Percentiles rank a stretch among this genome's conserved stretches.
phyloP scores from a whole-genome alignment of 2,113 vertebrate genomes.

The Phylloscopus trochiloides region DNA sequence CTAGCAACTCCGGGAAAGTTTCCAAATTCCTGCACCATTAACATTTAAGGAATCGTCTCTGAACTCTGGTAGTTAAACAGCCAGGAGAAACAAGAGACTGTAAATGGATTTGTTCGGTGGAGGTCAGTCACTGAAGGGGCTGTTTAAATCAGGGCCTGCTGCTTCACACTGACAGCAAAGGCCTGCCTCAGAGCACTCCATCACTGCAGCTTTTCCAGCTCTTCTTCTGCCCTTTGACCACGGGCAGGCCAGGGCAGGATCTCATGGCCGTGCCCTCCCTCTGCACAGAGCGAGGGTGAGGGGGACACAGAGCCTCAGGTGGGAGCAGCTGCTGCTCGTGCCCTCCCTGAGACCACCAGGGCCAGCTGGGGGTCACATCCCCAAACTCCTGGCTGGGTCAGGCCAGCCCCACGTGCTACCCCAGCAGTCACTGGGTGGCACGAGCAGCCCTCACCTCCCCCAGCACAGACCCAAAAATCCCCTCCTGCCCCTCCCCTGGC shows the following conservation, averaged over 20 bases:
- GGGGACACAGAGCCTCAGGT: not conserved
- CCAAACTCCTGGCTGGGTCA: not conserved
- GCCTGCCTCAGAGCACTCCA: not conserved
- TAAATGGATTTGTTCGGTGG: slow-evolving; percentile 48
- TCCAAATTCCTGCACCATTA: slow-evolving; percentile 66
- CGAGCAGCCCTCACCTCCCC: accelerated
- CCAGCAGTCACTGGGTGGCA: accelerated
- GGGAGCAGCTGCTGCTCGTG: not conserved
- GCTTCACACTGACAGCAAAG: not conserved
- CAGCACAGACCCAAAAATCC: not conserved
- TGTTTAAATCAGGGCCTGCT: slow-evolving; percentile 31
- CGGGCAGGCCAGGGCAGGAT: not conserved
- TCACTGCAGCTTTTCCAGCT: not conserved
- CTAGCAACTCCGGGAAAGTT: slow-evolving; percentile 47
- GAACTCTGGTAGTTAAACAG: slow-evolving; percentile 43
- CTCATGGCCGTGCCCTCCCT: accelerated
- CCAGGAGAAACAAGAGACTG: slow-evolving; percentile 52
- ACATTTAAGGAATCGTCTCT: slow-evolving; percentile 63
- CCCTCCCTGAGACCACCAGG: not conserved
- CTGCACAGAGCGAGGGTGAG: not conserved
- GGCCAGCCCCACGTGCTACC: accelerated
- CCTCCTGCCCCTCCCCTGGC: not conserved
- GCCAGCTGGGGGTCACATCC: not conserved
- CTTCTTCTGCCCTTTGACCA: not conserved
- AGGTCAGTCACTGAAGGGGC: slow-evolving; percentile 22